Conservation (phyloP, 1,140 invertebrate genomes). For the Bradysia coprophila region DNA sequence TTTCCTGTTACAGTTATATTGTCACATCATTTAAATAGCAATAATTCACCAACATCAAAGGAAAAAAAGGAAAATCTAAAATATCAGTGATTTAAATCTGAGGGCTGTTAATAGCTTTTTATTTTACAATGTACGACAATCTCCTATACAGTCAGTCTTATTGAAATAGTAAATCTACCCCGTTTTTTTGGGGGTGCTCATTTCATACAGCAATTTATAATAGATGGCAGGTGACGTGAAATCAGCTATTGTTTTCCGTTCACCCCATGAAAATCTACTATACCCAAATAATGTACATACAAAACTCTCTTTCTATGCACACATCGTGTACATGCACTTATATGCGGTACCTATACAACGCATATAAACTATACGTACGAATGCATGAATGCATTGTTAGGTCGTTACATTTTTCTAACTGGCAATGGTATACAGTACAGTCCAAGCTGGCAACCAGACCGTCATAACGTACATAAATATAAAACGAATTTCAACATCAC, state of each 20-base stretch:
- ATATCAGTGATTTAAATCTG: neutral
- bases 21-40: neutral
- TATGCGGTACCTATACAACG: too few relatives aligned
- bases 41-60: neutral
- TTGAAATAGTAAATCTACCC: neutral
- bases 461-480: too few relatives aligned
- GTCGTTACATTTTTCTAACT: too few relatives aligned
- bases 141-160: neutral
- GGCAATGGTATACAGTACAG: too few relatives aligned
- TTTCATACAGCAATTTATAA: neutral
- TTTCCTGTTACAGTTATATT: neutral
- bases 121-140: neutral
- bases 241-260: conserved; percentile 11
- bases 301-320: too few relatives aligned
- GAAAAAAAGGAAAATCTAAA: too few relatives aligned
- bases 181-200: neutral
- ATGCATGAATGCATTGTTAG: too few relatives aligned
- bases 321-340: too few relatives aligned
- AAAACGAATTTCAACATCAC: too few relatives aligned
- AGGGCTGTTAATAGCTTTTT: neutral
- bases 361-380: too few relatives aligned
- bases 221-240: conserved; percentile 23
- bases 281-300: too few relatives aligned
- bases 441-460: too few relatives aligned
- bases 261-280: conserved; percentile 22